These are phyloP conservation scores for Bradynema listronoti DNA, from an alignment of 1,140 invertebrate genomes.

Conservation along the genomic window DNA sequence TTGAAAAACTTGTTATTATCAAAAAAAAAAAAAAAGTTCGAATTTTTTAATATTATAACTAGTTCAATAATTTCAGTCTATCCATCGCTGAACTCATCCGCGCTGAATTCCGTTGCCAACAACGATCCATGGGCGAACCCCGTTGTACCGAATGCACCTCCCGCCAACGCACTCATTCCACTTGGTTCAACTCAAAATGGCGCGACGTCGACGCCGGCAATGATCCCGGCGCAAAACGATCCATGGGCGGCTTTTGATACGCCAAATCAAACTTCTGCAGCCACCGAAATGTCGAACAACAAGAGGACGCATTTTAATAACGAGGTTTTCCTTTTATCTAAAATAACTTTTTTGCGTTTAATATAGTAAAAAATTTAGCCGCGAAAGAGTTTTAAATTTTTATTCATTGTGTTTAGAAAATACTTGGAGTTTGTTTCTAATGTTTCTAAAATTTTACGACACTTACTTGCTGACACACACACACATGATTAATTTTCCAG, in stretches of 20 bases:
- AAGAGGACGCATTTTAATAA: too few species aligned
- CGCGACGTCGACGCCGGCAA: neutral
- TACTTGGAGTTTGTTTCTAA: too few species aligned
- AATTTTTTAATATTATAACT: constrained; percentile 16
- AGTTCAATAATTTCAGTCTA: constrained; percentile 8
- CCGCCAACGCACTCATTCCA: neutral
- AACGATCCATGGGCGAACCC: constrained; percentile 39
- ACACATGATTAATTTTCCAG: too few species aligned
- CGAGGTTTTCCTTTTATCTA: too few species aligned
- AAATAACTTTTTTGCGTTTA: too few species aligned
- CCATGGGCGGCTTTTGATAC: constrained; percentile 33
- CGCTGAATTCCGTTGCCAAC: constrained; percentile 4
- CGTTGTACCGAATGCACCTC: constrained; percentile 10
- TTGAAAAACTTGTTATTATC: neutral
- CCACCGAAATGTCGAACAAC: constrained; percentile 10
- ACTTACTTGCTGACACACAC: too few species aligned
- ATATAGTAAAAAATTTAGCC: too few species aligned
- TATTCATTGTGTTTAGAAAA: too few species aligned
- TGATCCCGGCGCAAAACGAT: constrained; percentile 28
- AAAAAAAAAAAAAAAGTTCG: neutral
- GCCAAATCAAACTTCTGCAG: constrained; percentile 1
- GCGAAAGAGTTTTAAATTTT: too few species aligned
- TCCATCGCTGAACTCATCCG: constrained; percentile 25
- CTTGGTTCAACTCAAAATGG: neutral
- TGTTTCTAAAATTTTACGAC: too few species aligned